These are phyloP conservation scores for Etheostoma spectabile DNA, from an alignment of 2,113 vertebrate genomes.

Conservation along the genomic window DNA sequence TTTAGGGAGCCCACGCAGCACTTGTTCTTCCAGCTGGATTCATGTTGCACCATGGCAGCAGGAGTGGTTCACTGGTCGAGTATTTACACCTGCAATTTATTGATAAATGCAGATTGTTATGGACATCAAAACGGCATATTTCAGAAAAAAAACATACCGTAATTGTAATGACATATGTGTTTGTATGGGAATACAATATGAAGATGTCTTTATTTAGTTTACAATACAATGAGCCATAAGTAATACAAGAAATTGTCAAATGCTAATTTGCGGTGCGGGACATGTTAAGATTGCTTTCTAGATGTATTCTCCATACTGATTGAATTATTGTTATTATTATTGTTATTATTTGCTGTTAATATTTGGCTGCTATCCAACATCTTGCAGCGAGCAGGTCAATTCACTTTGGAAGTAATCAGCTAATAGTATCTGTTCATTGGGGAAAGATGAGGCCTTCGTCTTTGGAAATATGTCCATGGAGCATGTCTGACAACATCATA, in stretches of 20 bases:
- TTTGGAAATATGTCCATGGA: constrained; percentile 4
- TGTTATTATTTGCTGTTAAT: constrained; percentile 2
- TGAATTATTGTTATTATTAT: background rate
- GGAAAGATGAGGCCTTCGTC: background rate
- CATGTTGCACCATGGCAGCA: constrained; percentile 49
- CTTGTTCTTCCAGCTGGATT: constrained; percentile 73
- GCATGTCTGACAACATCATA: background rate
- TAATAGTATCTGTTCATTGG: background rate
- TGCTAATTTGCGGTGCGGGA: background rate
- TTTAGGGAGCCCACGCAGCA: constrained; percentile 68
- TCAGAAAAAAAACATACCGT: background rate
- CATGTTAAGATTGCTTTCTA: background rate
- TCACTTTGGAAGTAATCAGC: constrained; percentile 11
- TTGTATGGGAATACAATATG: background rate
- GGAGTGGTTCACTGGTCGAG: constrained; percentile 29
- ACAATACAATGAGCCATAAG: background rate
- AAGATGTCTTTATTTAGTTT: background rate
- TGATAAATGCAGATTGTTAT: constrained; percentile 52
- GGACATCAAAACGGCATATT: background rate
- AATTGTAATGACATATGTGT: background rate
- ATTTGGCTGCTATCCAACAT: background rate
- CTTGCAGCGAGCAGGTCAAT: constrained; percentile 6
- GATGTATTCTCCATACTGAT: background rate
- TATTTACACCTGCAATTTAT: constrained; percentile 64
- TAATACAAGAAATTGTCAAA: background rate